Percentiles rank a stretch among this genome's conserved stretches.
These are phyloP conservation scores for Labia minor DNA, from an alignment of 2,888 invertebrate genomes.

Conservation along the genomic window DNA sequence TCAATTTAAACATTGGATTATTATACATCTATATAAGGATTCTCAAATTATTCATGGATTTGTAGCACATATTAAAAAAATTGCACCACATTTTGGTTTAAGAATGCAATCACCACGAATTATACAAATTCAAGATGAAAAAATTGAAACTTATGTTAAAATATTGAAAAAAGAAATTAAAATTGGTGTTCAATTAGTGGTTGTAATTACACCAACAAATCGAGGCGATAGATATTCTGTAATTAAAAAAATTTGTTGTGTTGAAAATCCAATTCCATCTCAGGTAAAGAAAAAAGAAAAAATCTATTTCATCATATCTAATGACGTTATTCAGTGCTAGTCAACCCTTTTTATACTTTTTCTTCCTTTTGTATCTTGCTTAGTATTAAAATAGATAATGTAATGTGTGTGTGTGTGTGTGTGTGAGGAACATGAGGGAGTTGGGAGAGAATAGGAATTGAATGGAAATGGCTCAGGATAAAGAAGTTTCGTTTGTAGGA, in stretches of 20 bases:
- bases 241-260: conserved; percentile 76
- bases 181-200: conserved; percentile 54
- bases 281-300: conserved; percentile 47
- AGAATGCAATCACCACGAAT: conserved; percentile 47
- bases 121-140: conserved; percentile 53
- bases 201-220: conserved; percentile 66
- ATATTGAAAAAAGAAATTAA: conserved; percentile 45
- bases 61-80: conserved; percentile 36
- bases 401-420: background rate
- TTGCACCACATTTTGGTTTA: conserved; percentile 59
- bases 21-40: conserved; percentile 57
- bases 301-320: background rate
- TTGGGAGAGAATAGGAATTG: too few species aligned
- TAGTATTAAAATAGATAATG: background rate
- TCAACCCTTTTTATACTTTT: too few species aligned
- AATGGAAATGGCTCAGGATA: too few species aligned
- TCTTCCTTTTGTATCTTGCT: too few species aligned
- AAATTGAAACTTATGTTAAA: conserved; percentile 54
- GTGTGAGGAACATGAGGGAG: too few species aligned
- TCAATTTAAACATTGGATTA: conserved; percentile 53
- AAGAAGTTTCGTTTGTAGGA: too few species aligned
- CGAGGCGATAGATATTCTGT: conserved; percentile 78
- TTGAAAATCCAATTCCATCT: conserved; percentile 69
- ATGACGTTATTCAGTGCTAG: background rate
- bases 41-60: conserved; percentile 41